Evolutionary conservation across 2,797 vertebrate species (phyloP).

Genomic region (Lepilemur ruficaudatus): DNA sequence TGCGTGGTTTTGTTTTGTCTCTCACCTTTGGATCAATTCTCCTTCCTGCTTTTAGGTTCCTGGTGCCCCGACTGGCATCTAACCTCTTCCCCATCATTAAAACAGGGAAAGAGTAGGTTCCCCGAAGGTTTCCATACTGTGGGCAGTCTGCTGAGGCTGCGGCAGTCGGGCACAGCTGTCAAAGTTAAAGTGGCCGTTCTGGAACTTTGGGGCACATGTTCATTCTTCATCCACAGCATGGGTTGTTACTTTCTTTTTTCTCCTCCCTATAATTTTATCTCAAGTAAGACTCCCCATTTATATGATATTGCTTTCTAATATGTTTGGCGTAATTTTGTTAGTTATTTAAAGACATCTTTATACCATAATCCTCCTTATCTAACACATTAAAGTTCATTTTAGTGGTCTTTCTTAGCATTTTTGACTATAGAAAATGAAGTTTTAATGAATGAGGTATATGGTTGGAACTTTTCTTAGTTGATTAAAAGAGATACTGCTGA

Average conservation of each 20-base stretch:
- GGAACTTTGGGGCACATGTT: neutral
- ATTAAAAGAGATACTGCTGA: neutral
- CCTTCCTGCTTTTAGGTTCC: neutral
- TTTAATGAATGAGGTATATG: neutral
- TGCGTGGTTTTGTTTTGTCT: neutral
- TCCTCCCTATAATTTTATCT: neutral
- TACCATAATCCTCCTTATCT: neutral
- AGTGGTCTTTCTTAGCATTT: neutral
- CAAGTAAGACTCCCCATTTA: neutral
- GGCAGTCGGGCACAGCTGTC: too few species aligned
- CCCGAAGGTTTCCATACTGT: fast-evolving
- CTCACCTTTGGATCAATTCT: neutral
- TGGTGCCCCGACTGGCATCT: neutral
- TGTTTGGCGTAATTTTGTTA: neutral
- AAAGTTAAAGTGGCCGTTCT: neutral
- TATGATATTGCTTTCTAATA: neutral
- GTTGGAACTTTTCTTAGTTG: neutral
- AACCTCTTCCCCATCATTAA: neutral
- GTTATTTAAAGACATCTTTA: neutral
- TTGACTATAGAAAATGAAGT: neutral
- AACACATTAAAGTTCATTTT: constrained; percentile 3
- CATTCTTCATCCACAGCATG: neutral
- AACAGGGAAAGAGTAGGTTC: neutral
- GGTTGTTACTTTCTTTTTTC: neutral
- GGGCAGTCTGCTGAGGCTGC: neutral